A percentile compares a stretch with the other conserved stretches of the same genome.
phyloP scores from a whole-genome alignment of 2,113 vertebrate species.

The Cyphomyrus plagiostoma region DNA sequence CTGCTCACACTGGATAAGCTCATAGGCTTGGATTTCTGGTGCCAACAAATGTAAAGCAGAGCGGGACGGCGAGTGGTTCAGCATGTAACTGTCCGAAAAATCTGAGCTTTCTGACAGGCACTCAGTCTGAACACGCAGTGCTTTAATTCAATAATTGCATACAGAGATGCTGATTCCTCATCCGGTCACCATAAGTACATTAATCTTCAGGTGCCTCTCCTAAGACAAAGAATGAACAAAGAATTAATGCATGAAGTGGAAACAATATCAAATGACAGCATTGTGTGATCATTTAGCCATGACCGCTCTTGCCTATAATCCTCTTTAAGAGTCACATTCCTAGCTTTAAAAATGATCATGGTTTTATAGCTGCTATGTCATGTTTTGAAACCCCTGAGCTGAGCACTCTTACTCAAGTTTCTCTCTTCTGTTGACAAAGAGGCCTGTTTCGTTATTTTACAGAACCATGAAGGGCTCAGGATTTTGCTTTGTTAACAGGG shows the following conservation, averaged over 20 bases:
- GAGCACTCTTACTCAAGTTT: background rate
- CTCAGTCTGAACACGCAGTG: background rate
- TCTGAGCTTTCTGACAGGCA: background rate
- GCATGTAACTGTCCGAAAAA: background rate
- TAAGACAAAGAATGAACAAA: background rate
- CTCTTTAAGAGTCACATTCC: background rate
- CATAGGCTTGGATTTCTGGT: background rate
- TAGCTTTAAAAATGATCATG: too few relatives aligned
- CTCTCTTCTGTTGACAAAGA: background rate
- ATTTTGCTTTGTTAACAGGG: background rate
- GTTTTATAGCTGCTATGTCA: background rate
- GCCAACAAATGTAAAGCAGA: background rate
- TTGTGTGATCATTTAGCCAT: background rate
- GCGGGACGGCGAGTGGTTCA: background rate
- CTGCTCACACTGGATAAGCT: background rate
- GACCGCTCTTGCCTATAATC: background rate
- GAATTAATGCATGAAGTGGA: background rate
- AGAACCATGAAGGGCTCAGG: background rate
- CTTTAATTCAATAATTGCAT: background rate
- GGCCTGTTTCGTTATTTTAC: background rate
- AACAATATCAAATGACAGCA: background rate
- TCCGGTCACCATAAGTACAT: background rate
- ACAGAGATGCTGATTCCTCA: background rate
- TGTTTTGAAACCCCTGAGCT: background rate
- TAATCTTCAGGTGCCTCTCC: background rate